A percentile compares a stretch with the other conserved stretches of the same genome.
These are phyloP conservation scores for Sphaeridia pumilis DNA, from an alignment of 2,888 invertebrate species.

Conservation along the genomic window DNA sequence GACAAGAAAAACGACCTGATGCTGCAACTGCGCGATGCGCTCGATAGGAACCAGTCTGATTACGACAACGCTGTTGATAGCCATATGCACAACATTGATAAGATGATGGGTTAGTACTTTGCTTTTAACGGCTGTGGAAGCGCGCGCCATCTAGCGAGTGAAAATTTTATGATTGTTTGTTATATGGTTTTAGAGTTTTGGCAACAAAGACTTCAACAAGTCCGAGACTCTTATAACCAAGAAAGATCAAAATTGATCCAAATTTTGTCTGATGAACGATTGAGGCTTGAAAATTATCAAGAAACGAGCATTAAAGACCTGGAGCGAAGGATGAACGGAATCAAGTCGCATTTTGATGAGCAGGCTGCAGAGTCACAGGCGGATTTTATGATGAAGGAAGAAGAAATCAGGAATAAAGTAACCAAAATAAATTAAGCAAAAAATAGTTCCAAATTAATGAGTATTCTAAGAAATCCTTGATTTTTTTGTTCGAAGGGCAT, in stretches of 20 bases:
- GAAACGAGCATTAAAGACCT: constrained; percentile 26
- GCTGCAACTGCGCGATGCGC: constrained; percentile 24
- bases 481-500: constrained; percentile 14
- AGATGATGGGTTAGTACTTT: constrained; percentile 26
- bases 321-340: constrained; percentile 19
- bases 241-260: constrained; percentile 18
- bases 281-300: constrained; percentile 27
- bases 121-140: not conserved
- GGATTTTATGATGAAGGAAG: constrained; percentile 26
- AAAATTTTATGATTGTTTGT: not conserved
- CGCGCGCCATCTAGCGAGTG: not conserved
- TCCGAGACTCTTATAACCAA: constrained; percentile 23
- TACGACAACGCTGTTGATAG: constrained; percentile 32
- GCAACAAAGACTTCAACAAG: constrained; percentile 22
- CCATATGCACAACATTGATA: constrained; percentile 33
- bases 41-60: constrained; percentile 29
- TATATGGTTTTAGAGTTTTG: constrained; percentile 24
- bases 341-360: constrained; percentile 22
- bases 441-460: not conserved
- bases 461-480: not conserved
- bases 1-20: constrained; percentile 32
- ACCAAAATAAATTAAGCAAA: no score
- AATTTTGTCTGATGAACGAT: constrained; percentile 24
- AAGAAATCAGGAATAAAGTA: constrained; percentile 32
- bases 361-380: constrained; percentile 25